Evolutionary conservation across 2,888 invertebrate genomes (phyloP).

Genomic region (Drosophila glabriapex): DNA sequence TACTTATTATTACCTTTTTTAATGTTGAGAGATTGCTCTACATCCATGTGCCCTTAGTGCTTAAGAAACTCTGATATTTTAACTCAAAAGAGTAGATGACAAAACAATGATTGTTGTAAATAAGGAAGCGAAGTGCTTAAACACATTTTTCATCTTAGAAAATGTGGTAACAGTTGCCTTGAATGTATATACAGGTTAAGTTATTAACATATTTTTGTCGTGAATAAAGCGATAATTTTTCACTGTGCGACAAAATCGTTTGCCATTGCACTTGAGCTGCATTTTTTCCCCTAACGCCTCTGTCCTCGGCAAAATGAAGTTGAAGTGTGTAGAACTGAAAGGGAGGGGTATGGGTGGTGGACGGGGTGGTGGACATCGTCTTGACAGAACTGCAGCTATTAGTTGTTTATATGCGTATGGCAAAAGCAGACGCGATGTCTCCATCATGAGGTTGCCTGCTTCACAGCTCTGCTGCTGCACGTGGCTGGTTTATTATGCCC

Average conservation of each 20-base stretch:
- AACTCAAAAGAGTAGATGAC: neutral
- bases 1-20: neutral
- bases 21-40: neutral
- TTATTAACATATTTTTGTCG: neutral
- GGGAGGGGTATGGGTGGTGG: neutral
- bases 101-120: neutral
- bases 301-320: slow-evolving; percentile 48
- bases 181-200: neutral
- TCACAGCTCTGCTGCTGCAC: slow-evolving; percentile 38
- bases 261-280: slow-evolving; percentile 60
- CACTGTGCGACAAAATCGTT: slow-evolving; percentile 12
- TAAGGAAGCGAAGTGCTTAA: neutral
- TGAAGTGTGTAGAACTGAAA: slow-evolving; percentile 19
- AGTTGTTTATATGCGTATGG: slow-evolving; percentile 70
- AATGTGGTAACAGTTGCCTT: neutral
- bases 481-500: slow-evolving; percentile 73
- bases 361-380: slow-evolving; percentile 25
- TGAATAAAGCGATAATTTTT: neutral
- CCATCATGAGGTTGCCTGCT: slow-evolving; percentile 9
- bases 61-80: fast-evolving
- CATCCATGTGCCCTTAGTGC: too few relatives aligned
- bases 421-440: slow-evolving; percentile 41
- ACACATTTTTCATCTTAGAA: neutral
- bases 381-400: slow-evolving; percentile 70
- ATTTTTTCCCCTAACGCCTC: slow-evolving; percentile 21